Evolutionary conservation across 1,140 invertebrate genomes (phyloP).

Genomic region (Drosophila bocki): DNA sequence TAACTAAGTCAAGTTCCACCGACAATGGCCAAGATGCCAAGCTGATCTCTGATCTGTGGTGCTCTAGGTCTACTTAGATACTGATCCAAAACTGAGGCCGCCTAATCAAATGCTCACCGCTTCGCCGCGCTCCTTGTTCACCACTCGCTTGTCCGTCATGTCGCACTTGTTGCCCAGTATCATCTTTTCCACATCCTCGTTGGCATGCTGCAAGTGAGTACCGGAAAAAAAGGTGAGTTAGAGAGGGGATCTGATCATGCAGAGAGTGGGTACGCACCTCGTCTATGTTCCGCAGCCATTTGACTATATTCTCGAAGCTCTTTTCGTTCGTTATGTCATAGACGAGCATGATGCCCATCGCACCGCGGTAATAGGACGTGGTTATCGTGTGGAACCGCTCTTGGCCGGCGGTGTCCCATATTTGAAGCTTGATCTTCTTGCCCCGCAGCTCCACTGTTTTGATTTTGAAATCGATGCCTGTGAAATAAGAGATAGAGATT

Average conservation of each 20-base stretch:
- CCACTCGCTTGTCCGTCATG: constrained; percentile 98
- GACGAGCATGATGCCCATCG: constrained; percentile 99
- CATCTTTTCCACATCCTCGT: constrained; percentile 99
- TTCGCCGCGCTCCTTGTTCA: constrained; percentile 95
- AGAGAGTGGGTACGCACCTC: constrained; percentile 87
- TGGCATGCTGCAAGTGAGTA: constrained; percentile 93
- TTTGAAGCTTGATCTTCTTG: constrained; percentile 99
- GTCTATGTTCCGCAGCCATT: constrained; percentile 99
- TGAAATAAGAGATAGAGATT: constrained; percentile 4
- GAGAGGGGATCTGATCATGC: neutral
- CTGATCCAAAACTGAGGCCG: too few species aligned
- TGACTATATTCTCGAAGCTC: constrained; percentile 99
- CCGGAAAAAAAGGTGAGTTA: neutral
- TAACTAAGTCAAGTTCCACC: neutral
- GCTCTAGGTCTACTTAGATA: neutral
- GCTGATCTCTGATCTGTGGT: neutral
- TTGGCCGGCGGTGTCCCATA: constrained; percentile 96
- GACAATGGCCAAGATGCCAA: neutral
- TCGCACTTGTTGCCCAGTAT: constrained; percentile 99
- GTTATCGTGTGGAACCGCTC: constrained; percentile 98
- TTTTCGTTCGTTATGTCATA: constrained; percentile 99
- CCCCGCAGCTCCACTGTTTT: constrained; percentile 98
- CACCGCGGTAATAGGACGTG: constrained; percentile 98
- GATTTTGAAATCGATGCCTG: constrained; percentile 99
- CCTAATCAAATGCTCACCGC: constrained; percentile 87